Percentiles rank a stretch among this genome's conserved stretches.
Evolutionary conservation across 2,888 invertebrate species (phyloP).

Genomic region (Agrochola lychnidis): DNA sequence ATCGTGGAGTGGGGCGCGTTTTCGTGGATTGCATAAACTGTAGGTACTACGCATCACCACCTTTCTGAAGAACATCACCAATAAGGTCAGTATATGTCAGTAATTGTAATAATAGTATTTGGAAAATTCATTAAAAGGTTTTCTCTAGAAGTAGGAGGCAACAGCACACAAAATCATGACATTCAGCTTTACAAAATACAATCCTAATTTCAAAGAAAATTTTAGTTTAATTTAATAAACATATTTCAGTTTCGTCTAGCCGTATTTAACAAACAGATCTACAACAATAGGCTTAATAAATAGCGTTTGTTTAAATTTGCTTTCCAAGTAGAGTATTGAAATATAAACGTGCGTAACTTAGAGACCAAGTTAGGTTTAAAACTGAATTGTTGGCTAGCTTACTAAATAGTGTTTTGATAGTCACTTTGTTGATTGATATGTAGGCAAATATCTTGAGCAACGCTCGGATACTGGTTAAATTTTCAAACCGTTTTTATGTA

Average conservation of each 20-base stretch:
- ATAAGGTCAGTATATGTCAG: too few relatives aligned
- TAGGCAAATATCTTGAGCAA: not conserved
- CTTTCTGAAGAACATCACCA: too few relatives aligned
- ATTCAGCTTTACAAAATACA: constrained; percentile 7
- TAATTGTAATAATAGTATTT: not conserved
- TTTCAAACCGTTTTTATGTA: too few relatives aligned
- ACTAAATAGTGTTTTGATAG: not conserved
- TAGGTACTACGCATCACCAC: too few relatives aligned
- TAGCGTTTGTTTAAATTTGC: not conserved
- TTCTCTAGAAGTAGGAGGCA: too few relatives aligned
- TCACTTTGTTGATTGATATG: not conserved
- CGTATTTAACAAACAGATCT: not conserved
- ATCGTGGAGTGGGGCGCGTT: too few relatives aligned
- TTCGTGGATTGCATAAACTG: too few relatives aligned
- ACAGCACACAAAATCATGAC: too few relatives aligned
- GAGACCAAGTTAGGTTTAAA: constrained; percentile 15
- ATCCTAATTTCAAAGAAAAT: not conserved
- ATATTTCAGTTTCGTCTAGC: not conserved
- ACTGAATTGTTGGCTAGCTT: constrained; percentile 24
- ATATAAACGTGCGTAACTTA: constrained; percentile 33
- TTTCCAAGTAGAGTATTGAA: constrained; percentile 20
- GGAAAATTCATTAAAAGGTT: not conserved
- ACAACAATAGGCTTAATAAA: constrained; percentile 1
- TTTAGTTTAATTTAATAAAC: not conserved
- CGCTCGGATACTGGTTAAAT: too few relatives aligned